Conservation (phyloP, 2,888 invertebrate species). For the Morinoia aosen region DNA sequence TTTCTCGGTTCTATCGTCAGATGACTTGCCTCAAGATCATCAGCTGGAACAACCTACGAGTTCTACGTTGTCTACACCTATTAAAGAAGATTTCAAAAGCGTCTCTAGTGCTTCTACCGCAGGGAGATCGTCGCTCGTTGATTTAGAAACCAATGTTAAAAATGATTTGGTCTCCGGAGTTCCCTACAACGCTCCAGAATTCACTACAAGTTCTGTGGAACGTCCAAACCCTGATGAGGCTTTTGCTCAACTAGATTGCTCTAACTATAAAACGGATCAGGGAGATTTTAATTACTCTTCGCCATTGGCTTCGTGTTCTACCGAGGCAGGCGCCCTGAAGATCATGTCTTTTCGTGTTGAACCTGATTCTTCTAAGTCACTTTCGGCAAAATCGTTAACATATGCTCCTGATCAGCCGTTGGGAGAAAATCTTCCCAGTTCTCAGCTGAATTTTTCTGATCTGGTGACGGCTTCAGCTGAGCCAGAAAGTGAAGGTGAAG, state of each 20-base stretch:
- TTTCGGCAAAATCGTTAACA: background rate
- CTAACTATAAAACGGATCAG: background rate
- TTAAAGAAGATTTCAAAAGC: background rate
- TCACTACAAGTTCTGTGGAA: background rate
- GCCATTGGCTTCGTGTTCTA: background rate
- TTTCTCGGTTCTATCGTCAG: background rate
- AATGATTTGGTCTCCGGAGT: background rate
- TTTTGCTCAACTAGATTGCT: background rate
- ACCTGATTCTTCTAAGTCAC: background rate
- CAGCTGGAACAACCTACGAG: background rate
- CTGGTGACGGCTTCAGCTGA: background rate
- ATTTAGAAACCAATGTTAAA: background rate
- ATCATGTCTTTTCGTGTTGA: background rate
- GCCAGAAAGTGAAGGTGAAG: background rate
- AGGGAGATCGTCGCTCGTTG: background rate
- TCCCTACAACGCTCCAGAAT: background rate
- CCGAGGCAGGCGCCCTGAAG: background rate
- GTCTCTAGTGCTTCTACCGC: background rate
- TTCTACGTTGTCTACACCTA: background rate
- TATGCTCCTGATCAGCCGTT: background rate
- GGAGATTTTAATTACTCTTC: background rate
- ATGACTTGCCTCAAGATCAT: background rate
- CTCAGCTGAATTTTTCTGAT: background rate
- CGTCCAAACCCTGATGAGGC: background rate
- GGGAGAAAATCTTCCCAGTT: background rate